Evolutionary conservation across 2,113 vertebrate species (phyloP).

Genomic region (Nothocercus nigrocapillus): DNA sequence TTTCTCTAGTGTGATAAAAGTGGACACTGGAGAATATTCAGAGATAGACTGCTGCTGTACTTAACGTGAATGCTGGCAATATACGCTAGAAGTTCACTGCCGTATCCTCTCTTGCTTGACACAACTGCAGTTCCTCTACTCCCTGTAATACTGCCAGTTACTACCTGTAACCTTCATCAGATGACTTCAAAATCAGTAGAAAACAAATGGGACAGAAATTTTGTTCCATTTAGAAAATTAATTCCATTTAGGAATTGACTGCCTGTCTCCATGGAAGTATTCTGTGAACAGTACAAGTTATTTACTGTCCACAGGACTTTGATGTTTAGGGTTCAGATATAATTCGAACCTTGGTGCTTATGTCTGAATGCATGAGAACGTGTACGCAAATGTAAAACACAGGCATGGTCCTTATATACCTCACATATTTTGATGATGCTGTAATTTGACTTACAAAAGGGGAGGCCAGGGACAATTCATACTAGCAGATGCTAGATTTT

Average conservation of each 20-base stretch:
- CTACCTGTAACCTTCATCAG: neutral
- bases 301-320: neutral
- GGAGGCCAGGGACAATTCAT: neutral
- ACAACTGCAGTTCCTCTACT: neutral
- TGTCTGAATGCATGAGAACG: neutral
- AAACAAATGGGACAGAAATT: no score
- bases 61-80: neutral
- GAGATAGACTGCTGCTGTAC: accelerated
- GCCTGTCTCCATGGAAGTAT: neutral
- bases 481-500: neutral
- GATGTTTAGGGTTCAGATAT: neutral
- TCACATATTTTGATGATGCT: neutral
- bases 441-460: neutral
- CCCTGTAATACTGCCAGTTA: neutral
- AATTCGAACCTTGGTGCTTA: neutral
- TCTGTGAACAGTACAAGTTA: neutral
- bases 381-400: neutral
- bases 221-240: neutral
- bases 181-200: no score
- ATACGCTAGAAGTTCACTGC: neutral
- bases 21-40: neutral
- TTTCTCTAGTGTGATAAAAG: neutral
- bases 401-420: neutral
- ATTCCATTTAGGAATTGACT: neutral
- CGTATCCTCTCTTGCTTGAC: neutral